Evolutionary conservation across 2,888 invertebrate genomes (phyloP).

Genomic region (Odontomyia ornata): DNA sequence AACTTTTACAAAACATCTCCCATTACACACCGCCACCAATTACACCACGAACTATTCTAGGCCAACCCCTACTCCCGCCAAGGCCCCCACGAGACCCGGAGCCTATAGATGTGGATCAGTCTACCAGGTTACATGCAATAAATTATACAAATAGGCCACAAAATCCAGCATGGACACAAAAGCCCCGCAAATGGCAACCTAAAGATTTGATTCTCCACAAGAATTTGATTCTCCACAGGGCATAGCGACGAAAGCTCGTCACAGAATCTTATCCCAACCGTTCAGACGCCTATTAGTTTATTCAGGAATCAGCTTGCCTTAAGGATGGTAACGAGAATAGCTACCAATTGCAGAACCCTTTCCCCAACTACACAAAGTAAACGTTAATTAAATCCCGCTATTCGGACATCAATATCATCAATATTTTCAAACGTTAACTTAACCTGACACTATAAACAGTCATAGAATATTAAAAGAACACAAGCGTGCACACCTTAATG

Average conservation of each 20-base stretch:
- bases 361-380: background rate
- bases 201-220: too few species aligned
- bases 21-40: background rate
- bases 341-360: background rate
- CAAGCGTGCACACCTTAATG: conserved; percentile 12
- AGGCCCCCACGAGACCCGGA: background rate
- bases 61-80: background rate
- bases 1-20: background rate
- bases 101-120: too few species aligned
- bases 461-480: conserved; percentile 36
- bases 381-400: background rate
- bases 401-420: background rate
- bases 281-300: conserved; percentile 33
- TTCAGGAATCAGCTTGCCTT: conserved; percentile 14
- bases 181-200: too few species aligned
- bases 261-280: conserved; percentile 17
- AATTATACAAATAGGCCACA: too few species aligned
- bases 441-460: conserved; percentile 37
- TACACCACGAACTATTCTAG: background rate
- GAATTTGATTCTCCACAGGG: too few species aligned
- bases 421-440: conserved; percentile 1
- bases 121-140: too few species aligned
- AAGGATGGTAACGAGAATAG: background rate
- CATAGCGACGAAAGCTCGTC: too few species aligned
- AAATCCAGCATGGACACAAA: too few species aligned